Conservation (phyloP, 2,113 vertebrate species). For the Canis aureus region DNA sequence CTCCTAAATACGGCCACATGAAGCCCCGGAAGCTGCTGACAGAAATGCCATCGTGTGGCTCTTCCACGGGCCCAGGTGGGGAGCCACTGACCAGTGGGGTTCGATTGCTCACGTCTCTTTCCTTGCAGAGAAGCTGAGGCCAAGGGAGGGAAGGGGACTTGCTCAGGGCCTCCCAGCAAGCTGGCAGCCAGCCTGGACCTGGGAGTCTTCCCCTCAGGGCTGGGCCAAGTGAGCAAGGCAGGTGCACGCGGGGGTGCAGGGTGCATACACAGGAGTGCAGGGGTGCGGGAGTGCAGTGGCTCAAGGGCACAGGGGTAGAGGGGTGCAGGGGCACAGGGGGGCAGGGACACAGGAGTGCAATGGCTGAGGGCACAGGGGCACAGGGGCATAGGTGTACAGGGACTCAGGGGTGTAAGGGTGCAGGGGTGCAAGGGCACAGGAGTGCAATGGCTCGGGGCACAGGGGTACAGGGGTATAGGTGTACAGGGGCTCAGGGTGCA, state of each 20-base stretch:
- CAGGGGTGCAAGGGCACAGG: too few relatives aligned
- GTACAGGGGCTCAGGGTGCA: too few relatives aligned
- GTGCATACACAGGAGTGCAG: not conserved
- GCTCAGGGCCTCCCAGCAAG: not conserved
- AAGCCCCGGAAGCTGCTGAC: slow-evolving; percentile 63
- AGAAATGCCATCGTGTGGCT: slow-evolving; percentile 77
- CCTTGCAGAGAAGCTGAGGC: not conserved
- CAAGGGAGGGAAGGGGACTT: not conserved
- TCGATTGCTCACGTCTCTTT: accelerated
- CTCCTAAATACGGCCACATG: accelerated
- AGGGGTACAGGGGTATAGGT: too few relatives aligned
- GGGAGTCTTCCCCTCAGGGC: not conserved
- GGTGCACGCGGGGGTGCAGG: not conserved
- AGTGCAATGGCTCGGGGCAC: too few relatives aligned
- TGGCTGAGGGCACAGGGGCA: too few relatives aligned
- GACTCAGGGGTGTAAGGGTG: too few relatives aligned
- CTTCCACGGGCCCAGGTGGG: accelerated
- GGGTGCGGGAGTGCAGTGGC: not conserved
- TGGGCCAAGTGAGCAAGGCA: accelerated
- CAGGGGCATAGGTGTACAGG: too few relatives aligned
- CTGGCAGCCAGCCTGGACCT: not conserved
- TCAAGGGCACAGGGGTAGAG: too few relatives aligned
- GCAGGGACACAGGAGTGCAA: too few relatives aligned
- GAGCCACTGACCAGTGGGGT: accelerated
- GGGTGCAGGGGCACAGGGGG: too few relatives aligned